These are phyloP conservation scores for Tachystola acroxantha DNA, from an alignment of 2,888 invertebrate genomes.

Conservation along the genomic window DNA sequence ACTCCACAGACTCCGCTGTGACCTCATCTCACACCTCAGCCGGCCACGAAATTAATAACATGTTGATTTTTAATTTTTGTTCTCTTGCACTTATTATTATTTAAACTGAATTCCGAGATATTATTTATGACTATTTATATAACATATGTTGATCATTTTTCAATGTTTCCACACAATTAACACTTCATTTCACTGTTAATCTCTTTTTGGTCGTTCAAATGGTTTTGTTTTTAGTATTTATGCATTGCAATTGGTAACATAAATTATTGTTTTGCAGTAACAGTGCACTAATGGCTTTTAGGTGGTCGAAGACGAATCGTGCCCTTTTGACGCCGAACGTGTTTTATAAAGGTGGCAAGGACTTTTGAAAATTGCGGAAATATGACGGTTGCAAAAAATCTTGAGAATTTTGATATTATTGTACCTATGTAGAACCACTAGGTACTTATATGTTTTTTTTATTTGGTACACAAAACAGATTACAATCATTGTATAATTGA, in stretches of 20 bases:
- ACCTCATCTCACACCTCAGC: slow-evolving; percentile 71
- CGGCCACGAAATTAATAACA: slow-evolving; percentile 73
- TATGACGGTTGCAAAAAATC: too few species aligned
- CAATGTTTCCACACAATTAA: slow-evolving; percentile 76
- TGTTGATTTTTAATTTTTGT: slow-evolving; percentile 74
- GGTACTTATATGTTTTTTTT: too few species aligned
- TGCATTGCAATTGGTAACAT: slow-evolving; percentile 32
- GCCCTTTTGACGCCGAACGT: background rate
- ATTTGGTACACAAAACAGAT: too few species aligned
- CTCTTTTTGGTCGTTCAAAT: slow-evolving; percentile 50
- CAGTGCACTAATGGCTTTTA: background rate
- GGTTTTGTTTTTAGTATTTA: slow-evolving; percentile 52
- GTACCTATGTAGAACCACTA: too few species aligned
- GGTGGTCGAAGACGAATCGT: background rate
- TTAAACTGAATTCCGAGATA: slow-evolving; percentile 73
- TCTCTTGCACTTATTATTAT: slow-evolving; percentile 76
- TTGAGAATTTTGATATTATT: too few species aligned
- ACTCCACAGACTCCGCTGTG: slow-evolving; percentile 39
- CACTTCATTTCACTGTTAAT: slow-evolving; percentile 74
- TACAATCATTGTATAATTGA: too few species aligned
- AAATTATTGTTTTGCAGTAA: slow-evolving; percentile 38
- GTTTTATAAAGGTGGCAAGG: too few species aligned
- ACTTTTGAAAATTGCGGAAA: too few species aligned
- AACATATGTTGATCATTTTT: slow-evolving; percentile 78
- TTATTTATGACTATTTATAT: slow-evolving; percentile 78